These are phyloP conservation scores for Oligia latruncula DNA, from an alignment of 2,888 invertebrate genomes.

Conservation along the genomic window DNA sequence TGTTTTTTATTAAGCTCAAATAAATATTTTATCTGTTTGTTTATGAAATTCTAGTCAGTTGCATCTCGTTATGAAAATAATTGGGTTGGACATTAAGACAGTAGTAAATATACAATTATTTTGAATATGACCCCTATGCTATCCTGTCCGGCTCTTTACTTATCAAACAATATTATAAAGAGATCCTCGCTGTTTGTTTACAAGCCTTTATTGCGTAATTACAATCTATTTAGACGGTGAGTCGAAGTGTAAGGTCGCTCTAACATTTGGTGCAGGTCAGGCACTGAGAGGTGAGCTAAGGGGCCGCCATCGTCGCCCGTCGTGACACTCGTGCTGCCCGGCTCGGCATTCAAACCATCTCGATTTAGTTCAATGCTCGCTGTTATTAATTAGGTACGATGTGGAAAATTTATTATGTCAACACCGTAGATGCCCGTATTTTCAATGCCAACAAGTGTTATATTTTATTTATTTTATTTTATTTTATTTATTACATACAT, in stretches of 20 bases:
- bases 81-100: too few relatives aligned
- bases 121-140: too few relatives aligned
- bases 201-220: background rate
- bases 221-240: constrained; percentile 23
- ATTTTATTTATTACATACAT: too few relatives aligned
- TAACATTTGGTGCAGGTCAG: constrained; percentile 37
- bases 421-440: background rate
- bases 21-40: too few relatives aligned
- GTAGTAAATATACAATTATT: too few relatives aligned
- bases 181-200: background rate
- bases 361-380: constrained; percentile 14
- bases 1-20: too few relatives aligned
- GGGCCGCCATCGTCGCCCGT: constrained; percentile 1
- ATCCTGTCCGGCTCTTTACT: background rate
- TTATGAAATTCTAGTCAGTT: too few relatives aligned
- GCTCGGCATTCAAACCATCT: constrained; percentile 13
- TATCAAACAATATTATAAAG: background rate
- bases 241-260: constrained; percentile 47
- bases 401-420: constrained; percentile 3
- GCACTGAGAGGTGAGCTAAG: background rate
- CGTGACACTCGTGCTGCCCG: background rate
- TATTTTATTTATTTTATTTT: too few relatives aligned
- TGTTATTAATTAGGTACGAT: constrained; percentile 1
- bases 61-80: too few relatives aligned
- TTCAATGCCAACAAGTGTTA: background rate